Evolutionary conservation across 2,113 vertebrate species (phyloP).

Genomic region (Pseudorhombus dupliciocellatus): DNA sequence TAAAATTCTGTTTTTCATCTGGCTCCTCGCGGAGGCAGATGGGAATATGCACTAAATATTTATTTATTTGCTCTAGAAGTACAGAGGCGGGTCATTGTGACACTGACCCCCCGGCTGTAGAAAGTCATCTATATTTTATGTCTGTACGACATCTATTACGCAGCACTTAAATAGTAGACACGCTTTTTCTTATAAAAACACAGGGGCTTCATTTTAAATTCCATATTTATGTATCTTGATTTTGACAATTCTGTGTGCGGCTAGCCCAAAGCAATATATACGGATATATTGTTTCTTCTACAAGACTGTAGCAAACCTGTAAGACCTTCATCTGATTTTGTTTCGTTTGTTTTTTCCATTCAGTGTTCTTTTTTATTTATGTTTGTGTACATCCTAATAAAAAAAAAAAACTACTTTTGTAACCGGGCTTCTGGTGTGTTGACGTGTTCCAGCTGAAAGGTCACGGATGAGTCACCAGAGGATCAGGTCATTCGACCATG

Average conservation of each 20-base stretch:
- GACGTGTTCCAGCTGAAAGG: constrained; percentile 1
- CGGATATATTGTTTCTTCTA: constrained; percentile 69
- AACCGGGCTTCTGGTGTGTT: constrained; percentile 44
- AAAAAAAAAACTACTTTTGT: constrained; percentile 80
- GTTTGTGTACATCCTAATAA: constrained; percentile 80
- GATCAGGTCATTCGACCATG: neutral
- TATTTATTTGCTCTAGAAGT: constrained; percentile 83
- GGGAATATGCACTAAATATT: constrained; percentile 86
- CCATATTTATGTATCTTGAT: constrained; percentile 79
- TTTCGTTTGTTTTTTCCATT: constrained; percentile 69
- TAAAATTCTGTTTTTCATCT: constrained; percentile 78
- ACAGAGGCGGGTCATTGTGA: constrained; percentile 72
- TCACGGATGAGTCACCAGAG: constrained; percentile 19
- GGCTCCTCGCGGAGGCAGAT: constrained; percentile 69
- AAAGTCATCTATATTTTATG: constrained; percentile 72
- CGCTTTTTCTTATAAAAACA: constrained; percentile 76
- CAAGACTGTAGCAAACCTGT: constrained; percentile 74
- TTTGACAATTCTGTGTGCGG: constrained; percentile 83
- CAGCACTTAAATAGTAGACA: constrained; percentile 77
- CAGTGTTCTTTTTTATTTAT: constrained; percentile 81
- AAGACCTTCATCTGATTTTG: constrained; percentile 61
- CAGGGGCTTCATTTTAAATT: constrained; percentile 76
- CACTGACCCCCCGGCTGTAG: constrained; percentile 75
- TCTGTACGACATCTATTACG: constrained; percentile 71
- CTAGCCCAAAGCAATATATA: constrained; percentile 75